Evolutionary conservation across 2,113 vertebrate species (phyloP).

Genomic region (Dromas ardeola): DNA sequence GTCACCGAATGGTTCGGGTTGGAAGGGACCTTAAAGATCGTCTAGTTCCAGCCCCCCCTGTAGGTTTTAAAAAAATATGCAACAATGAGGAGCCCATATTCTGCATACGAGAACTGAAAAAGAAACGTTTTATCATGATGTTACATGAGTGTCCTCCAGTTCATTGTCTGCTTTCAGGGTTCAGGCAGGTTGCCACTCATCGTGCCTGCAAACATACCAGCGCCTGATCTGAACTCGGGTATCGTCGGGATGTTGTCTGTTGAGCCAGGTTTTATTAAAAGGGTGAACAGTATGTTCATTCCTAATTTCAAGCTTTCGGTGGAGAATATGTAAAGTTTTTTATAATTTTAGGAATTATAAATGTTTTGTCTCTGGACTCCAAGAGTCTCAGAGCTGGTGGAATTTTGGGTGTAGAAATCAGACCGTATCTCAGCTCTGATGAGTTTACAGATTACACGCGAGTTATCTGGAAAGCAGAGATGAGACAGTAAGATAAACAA

Average conservation of each 20-base stretch:
- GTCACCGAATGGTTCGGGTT: too few relatives aligned
- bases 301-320: neutral
- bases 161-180: neutral
- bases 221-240: rapidly evolving
- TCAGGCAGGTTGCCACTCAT: neutral
- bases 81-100: neutral
- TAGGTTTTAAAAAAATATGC: neutral
- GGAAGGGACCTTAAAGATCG: too few relatives aligned
- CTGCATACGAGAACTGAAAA: neutral
- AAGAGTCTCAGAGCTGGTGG: neutral
- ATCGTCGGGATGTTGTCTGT: neutral
- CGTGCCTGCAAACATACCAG: neutral
- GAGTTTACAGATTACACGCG: neutral
- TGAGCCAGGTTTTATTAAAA: neutral
- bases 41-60: too few relatives aligned
- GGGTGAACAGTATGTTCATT: neutral
- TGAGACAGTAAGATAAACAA: neutral
- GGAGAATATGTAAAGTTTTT: neutral
- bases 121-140: neutral
- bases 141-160: neutral
- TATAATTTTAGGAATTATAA: neutral
- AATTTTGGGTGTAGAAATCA: neutral
- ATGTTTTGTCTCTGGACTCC: neutral
- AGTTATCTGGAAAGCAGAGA: neutral
- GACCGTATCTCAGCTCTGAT: neutral